These are phyloP conservation scores for Florisuga fusca DNA, from an alignment of 2,797 vertebrate genomes.

Conservation along the genomic window DNA sequence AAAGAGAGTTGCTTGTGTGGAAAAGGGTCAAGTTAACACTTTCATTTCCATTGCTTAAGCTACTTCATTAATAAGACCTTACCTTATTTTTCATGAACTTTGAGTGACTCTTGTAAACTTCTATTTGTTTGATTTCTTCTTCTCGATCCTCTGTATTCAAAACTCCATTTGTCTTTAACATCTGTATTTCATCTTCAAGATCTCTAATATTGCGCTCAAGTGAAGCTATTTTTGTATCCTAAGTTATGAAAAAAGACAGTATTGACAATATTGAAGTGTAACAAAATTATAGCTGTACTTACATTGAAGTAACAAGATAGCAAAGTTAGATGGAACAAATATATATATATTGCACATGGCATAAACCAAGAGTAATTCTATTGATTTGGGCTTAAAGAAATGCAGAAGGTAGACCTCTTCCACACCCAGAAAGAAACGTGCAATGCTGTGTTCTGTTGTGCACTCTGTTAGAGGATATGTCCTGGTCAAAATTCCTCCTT, in stretches of 20 bases:
- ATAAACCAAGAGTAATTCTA: background rate
- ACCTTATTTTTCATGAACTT: conserved; percentile 99
- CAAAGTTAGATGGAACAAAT: background rate
- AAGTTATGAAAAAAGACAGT: background rate
- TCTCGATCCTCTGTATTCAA: conserved; percentile 93
- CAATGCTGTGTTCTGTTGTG: background rate
- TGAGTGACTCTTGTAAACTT: conserved; percentile 98
- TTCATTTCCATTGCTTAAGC: background rate
- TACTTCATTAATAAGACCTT: conserved; percentile 53
- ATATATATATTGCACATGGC: background rate
- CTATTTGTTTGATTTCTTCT: conserved; percentile 98
- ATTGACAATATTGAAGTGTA: background rate
- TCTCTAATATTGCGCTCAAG: conserved; percentile 96
- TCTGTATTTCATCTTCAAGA: conserved; percentile 98
- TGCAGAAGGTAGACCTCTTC: background rate
- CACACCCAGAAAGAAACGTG: background rate
- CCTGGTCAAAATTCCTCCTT: background rate
- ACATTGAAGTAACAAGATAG: background rate
- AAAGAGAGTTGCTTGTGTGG: background rate
- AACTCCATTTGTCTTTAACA: conserved; percentile 94
- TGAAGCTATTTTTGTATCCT: conserved; percentile 97
- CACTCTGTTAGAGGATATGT: background rate
- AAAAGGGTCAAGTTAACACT: background rate
- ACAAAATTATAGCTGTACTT: background rate
- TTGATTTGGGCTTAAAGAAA: background rate